Percentiles rank a stretch among this genome's conserved stretches.
Evolutionary conservation across 2,113 vertebrate genomes (phyloP).

Genomic region (Ellobius talpinus): DNA sequence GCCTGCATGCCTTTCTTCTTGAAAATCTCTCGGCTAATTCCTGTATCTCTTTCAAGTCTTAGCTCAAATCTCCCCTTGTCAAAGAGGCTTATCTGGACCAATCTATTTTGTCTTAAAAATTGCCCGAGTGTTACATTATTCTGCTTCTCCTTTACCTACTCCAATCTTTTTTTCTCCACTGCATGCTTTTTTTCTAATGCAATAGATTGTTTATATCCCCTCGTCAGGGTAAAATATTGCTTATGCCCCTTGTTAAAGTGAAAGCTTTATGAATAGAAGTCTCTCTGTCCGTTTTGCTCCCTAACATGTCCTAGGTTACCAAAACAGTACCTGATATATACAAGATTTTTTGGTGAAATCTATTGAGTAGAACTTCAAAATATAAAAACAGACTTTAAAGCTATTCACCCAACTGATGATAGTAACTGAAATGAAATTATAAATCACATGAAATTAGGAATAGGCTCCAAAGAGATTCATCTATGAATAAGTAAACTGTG

Average conservation of each 20-base stretch:
- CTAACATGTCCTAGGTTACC: not conserved
- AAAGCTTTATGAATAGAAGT: not conserved
- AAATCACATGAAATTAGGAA: not conserved
- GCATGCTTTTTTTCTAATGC: not conserved
- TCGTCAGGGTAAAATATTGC: not conserved
- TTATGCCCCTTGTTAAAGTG: not conserved
- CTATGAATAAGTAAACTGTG: not conserved
- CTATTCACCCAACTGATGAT: not conserved
- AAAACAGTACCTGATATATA: not conserved
- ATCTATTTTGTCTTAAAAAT: not conserved
- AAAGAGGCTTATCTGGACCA: not conserved
- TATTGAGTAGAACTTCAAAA: not conserved
- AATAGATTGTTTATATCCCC: not conserved
- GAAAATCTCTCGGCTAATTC: not conserved
- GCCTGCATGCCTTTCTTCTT: not conserved
- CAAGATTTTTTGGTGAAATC: not conserved
- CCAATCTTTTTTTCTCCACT: not conserved
- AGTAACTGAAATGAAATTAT: not conserved
- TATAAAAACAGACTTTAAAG: not conserved
- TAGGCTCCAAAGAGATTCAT: not conserved
- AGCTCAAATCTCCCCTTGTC: not conserved
- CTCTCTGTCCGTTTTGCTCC: not conserved
- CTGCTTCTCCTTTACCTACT: not conserved
- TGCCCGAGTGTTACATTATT: not conserved
- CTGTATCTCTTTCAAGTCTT: not conserved